A percentile compares a stretch with the other conserved stretches of the same genome.
Conservation (phyloP, 1,140 invertebrate species). For the Venustaconcha ellipsiformis region DNA sequence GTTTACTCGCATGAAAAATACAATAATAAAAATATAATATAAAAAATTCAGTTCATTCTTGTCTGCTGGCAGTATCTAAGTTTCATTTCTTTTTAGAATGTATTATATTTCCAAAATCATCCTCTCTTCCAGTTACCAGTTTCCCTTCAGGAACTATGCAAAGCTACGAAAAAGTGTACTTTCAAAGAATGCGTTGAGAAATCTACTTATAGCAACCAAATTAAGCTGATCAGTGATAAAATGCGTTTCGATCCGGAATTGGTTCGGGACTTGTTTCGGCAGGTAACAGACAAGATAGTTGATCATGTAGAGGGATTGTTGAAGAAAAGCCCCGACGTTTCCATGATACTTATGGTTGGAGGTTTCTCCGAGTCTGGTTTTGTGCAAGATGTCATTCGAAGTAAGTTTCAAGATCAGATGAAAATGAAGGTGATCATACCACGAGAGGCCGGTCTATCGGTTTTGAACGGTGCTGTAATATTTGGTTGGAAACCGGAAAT, state of each 20-base stretch:
- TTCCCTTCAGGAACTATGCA: too few species aligned
- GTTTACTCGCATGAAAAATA: too few species aligned
- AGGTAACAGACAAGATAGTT: not conserved
- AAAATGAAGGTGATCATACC: conserved; percentile 16
- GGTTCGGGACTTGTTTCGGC: conserved; percentile 11
- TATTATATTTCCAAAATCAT: too few species aligned
- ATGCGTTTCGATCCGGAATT: not conserved
- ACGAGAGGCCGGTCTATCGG: conserved; percentile 13
- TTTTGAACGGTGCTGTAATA: conserved; percentile 24
- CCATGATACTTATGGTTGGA: conserved; percentile 23
- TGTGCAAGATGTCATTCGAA: conserved; percentile 16
- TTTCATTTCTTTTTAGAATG: too few species aligned
- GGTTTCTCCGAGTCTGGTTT: conserved; percentile 21
- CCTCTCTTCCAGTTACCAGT: too few species aligned
- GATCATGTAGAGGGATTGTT: not conserved
- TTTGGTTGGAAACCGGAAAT: conserved; percentile 25
- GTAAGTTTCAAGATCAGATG: conserved; percentile 11
- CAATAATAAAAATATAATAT: too few species aligned
- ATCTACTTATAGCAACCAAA: too few species aligned
- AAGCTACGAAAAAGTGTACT: too few species aligned
- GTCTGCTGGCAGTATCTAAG: too few species aligned
- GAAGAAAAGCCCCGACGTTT: not conserved
- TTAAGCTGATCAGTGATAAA: conserved; percentile 11
- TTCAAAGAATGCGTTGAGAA: too few species aligned
- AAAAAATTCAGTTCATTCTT: too few species aligned